phyloP scores from a whole-genome alignment of 1,140 invertebrate genomes.

The Oryctes rhinoceros region DNA sequence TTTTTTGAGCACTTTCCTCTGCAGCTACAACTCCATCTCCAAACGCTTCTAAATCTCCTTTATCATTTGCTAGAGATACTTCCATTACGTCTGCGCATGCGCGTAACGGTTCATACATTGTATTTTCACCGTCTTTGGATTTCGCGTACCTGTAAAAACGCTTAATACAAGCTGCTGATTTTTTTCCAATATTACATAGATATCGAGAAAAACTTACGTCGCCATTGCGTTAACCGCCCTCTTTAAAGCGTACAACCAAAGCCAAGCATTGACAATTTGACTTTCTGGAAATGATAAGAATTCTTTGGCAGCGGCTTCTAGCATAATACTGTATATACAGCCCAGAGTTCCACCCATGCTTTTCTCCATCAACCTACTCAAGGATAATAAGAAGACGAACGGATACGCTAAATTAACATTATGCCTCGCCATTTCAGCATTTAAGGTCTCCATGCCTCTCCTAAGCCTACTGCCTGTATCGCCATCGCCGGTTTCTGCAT shows the following conservation, averaged over 20 bases:
- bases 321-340: conserved; percentile 56
- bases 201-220: conserved; percentile 38
- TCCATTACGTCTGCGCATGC: conserved; percentile 55
- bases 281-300: conserved; percentile 50
- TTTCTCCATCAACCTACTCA: conserved; percentile 56
- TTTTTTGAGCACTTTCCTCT: conserved; percentile 61
- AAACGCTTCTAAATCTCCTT: conserved; percentile 59
- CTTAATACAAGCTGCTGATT: background rate
- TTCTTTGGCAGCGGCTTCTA: conserved; percentile 55
- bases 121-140: conserved; percentile 65
- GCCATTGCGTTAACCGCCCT: conserved; percentile 45
- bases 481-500: conserved; percentile 69
- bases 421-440: conserved; percentile 48
- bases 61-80: conserved; percentile 49
- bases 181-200: background rate
- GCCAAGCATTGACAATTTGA: conserved; percentile 44
- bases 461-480: conserved; percentile 72
- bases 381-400: conserved; percentile 53
- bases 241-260: conserved; percentile 53
- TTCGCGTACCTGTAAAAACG: conserved; percentile 60
- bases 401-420: conserved; percentile 51
- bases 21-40: conserved; percentile 64
- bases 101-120: conserved; percentile 66
- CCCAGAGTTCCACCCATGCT: conserved; percentile 52
- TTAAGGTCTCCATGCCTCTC: conserved; percentile 63